Base-by-base conservation (phyloP, 2,888 invertebrate species). In the Cheilosia vulpina region DNA sequence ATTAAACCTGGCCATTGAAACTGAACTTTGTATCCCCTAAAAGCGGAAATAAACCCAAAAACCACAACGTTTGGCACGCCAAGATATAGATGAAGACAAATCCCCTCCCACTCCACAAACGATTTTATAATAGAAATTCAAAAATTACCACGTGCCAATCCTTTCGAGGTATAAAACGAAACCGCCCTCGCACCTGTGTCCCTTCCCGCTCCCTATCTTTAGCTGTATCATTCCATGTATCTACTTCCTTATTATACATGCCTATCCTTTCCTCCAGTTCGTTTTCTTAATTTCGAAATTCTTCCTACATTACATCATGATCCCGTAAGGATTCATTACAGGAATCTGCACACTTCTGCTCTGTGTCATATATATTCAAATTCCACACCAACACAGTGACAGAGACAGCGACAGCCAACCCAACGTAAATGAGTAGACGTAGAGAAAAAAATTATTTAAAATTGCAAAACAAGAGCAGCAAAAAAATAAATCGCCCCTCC, bases 291-390 rank as follows among this genome's bases (percentile, higher is more conserved):
- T 85, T 85, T 80, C 68, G 66, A 85, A 85, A 85, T 85, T 85
- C 81, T 66, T 85, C 63, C 55, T 85, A 85, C 81, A 85, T 85
- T 77, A 77, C 85, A 85, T 85, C 85, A 85, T 81, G 85, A 85
- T 85, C 80, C 85, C 85, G 71, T 85, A 77, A 85, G 85, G 85
- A 81, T 81, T 85, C 85, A 85, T 85, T 85, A 81, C 85, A 85
- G 50, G 77, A 81, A 62, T 84, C 68, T 75, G 68, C 63, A 75
- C 69, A 73, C 58, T 79, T 72, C 78, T 79, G 66, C 66, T 57
- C 60, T 58, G 38, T 85, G 68, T 81, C 76, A 65, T 76, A 58
- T 57, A 69, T 75, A 80, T 75, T 85, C 50, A 71, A 76, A 81
- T 81, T 81, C 55, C 47, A n/a, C 62, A 85, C 85, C 58, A 85